Conservation (phyloP, 1,140 invertebrate species). For the Drosophila athabasca region DNA sequence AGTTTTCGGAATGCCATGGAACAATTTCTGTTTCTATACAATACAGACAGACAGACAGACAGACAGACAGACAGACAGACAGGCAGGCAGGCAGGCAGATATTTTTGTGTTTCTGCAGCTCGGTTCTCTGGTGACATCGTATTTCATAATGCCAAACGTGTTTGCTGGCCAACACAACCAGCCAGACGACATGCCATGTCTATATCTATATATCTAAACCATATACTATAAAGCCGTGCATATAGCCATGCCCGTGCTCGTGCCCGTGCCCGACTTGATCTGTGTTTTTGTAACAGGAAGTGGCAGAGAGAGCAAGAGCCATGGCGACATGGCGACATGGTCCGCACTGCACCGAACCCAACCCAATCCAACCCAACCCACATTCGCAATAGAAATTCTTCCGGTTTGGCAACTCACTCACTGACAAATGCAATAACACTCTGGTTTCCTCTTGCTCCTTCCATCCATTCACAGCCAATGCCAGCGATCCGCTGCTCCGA, state of each 20-base stretch:
- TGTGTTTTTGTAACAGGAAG: conserved; percentile 74
- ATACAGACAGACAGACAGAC: conserved; percentile 10
- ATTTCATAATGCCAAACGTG: conserved; percentile 77
- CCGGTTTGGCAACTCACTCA: conserved; percentile 58
- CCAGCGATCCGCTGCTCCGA: conserved; percentile 85
- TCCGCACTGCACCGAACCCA: no score
- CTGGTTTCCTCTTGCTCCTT: conserved; percentile 35
- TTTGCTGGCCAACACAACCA: conserved; percentile 68
- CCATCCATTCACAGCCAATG: conserved; percentile 45
- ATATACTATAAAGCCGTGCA: conserved; percentile 14
- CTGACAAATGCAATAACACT: conserved; percentile 10
- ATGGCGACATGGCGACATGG: conserved; percentile 29
- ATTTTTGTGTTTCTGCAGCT: conserved; percentile 27
- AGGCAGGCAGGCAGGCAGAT: conserved; percentile 15
- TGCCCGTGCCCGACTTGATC: conserved; percentile 27
- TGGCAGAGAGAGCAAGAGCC: conserved; percentile 44
- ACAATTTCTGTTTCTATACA: conserved; percentile 19
- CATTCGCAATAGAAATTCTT: conserved; percentile 68
- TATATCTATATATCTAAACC: conserved; percentile 15
- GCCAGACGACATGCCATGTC: conserved; percentile 64
- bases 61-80: neutral
- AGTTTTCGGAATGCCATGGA: conserved; percentile 48
- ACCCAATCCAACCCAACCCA: conserved; percentile 51
- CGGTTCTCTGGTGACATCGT: conserved; percentile 62
- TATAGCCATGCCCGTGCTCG: conserved; percentile 20